Evolutionary conservation across 2,797 vertebrate genomes (phyloP).

Genomic region (Hydrolagus colliei): DNA sequence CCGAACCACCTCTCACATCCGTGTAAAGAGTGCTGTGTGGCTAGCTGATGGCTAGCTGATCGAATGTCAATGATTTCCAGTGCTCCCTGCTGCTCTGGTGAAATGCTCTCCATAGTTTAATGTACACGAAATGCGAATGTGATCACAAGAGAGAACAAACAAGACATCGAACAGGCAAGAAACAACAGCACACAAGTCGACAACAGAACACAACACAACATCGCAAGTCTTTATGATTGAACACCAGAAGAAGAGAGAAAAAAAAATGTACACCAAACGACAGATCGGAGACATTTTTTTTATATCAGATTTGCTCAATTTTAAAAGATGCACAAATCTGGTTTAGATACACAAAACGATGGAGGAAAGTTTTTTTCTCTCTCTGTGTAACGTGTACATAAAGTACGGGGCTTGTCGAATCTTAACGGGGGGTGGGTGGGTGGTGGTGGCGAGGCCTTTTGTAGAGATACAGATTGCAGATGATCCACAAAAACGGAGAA

Average conservation of each 20-base stretch:
- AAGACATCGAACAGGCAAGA: slow-evolving; percentile 18
- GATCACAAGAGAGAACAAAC: slow-evolving; percentile 25
- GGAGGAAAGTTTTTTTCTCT: slow-evolving; percentile 14
- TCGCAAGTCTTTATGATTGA: slow-evolving; percentile 16
- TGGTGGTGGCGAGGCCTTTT: slow-evolving; percentile 50
- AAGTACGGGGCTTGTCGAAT: slow-evolving; percentile 37
- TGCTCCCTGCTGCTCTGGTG: slow-evolving; percentile 19
- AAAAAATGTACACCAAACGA: slow-evolving; percentile 29
- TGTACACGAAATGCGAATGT: slow-evolving; percentile 28
- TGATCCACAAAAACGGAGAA: slow-evolving; percentile 47
- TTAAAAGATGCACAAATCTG: slow-evolving; percentile 29
- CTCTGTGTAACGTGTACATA: slow-evolving; percentile 17
- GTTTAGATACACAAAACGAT: slow-evolving; percentile 26
- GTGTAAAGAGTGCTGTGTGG: not conserved
- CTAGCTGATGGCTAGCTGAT: not conserved
- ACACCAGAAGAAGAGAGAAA: not conserved
- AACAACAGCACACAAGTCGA: slow-evolving; percentile 23
- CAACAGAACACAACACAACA: slow-evolving; percentile 24
- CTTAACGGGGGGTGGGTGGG: slow-evolving; percentile 64
- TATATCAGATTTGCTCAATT: slow-evolving; percentile 30
- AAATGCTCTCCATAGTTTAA: slow-evolving; percentile 21
- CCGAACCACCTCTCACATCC: not conserved
- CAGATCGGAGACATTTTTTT: slow-evolving; percentile 25
- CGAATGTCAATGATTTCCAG: slow-evolving; percentile 6
- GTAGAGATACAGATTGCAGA: slow-evolving; percentile 37